Conservation (phyloP, 2,113 vertebrate species). For the Trichomycterus rosablanca region DNA sequence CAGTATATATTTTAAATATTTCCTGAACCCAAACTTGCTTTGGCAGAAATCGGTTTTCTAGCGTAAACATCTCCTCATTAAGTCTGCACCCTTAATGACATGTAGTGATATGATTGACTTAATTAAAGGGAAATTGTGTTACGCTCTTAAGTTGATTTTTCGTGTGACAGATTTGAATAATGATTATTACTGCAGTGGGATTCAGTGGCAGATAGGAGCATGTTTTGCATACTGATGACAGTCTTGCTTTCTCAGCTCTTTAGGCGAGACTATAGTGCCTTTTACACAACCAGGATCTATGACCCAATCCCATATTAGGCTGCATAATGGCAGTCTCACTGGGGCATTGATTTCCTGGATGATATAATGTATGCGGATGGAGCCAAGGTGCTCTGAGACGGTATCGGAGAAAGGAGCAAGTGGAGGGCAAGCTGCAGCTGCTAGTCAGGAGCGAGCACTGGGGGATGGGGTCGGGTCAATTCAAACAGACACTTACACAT, state of each 20-base stretch:
- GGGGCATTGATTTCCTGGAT: constrained; percentile 40
- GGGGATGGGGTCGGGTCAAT: constrained; percentile 19
- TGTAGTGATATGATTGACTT: constrained; percentile 49
- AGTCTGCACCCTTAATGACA: constrained; percentile 31
- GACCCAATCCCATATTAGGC: constrained; percentile 29
- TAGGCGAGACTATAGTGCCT: background rate
- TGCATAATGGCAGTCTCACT: constrained; percentile 37
- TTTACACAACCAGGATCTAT: constrained; percentile 28
- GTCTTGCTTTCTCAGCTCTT: constrained; percentile 14
- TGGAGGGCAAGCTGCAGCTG: constrained; percentile 40
- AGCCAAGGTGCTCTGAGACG: constrained; percentile 44
- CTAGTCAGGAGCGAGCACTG: background rate
- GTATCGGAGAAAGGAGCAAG: constrained; percentile 1
- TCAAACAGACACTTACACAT: background rate
- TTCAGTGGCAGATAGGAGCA: constrained; percentile 36
- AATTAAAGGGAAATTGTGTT: constrained; percentile 51
- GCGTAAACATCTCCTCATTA: constrained; percentile 19
- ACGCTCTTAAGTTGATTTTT: constrained; percentile 46
- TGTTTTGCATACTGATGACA: constrained; percentile 47
- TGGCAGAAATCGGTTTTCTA: constrained; percentile 12
- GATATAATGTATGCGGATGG: constrained; percentile 39
- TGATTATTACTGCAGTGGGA: constrained; percentile 45
- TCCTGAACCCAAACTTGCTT: too few species aligned
- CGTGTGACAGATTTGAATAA: constrained; percentile 56
- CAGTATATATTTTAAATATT: too few species aligned